Evolutionary conservation across 2,797 vertebrate species (phyloP).

Genomic region (Naso thynnoides): DNA sequence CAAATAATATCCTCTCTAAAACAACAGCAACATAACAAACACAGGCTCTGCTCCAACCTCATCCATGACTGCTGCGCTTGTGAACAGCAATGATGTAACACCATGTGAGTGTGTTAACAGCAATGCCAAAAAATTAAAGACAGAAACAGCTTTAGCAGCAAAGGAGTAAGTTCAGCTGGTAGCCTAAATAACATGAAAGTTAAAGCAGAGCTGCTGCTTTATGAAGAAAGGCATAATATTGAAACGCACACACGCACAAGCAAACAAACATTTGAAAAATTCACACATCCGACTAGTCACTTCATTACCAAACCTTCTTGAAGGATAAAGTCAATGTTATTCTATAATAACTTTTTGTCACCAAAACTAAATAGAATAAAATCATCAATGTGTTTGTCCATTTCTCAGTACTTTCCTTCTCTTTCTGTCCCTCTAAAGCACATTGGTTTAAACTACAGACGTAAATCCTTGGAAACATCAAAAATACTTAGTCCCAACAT

Average conservation of each 20-base stretch:
- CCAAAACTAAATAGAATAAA: too few species aligned
- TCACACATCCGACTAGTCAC: too few species aligned
- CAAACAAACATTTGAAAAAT: background rate
- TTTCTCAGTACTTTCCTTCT: too few species aligned
- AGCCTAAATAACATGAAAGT: conserved; percentile 29
- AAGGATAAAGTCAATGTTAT: too few species aligned
- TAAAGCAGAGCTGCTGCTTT: background rate
- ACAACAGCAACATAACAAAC: conserved; percentile 28
- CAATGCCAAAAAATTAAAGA: conserved; percentile 34
- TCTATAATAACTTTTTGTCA: too few species aligned
- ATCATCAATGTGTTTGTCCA: too few species aligned
- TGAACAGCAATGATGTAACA: conserved; percentile 51
- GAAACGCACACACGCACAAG: background rate
- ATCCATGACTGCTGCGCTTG: conserved; percentile 17
- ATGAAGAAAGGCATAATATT: background rate
- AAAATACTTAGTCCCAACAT: too few species aligned
- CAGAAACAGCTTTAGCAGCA: conserved; percentile 40
- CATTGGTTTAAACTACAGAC: too few species aligned
- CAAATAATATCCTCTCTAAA: conserved; percentile 23
- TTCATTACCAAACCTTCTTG: too few species aligned
- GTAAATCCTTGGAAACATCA: too few species aligned
- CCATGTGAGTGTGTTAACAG: conserved; percentile 25
- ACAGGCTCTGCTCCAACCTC: conserved; percentile 32
- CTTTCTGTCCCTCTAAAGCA: too few species aligned
- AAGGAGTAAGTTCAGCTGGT: conserved; percentile 23